Percentiles rank a stretch among this genome's conserved stretches.
Conservation (phyloP, 2,797 vertebrate species). For the Gila robusta region DNA sequence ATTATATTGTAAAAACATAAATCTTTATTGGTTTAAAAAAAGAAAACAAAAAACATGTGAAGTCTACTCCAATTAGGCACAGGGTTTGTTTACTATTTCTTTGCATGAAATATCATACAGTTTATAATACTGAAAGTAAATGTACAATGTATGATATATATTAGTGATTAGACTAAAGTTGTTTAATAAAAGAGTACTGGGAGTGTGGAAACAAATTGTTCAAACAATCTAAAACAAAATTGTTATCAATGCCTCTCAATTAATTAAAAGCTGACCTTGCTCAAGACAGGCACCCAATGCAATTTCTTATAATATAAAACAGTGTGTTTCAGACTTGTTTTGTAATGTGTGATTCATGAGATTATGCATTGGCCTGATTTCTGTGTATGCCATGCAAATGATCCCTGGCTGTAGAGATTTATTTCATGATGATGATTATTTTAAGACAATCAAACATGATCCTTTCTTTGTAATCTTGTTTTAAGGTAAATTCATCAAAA, state of each 20-base stretch:
- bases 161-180: background rate
- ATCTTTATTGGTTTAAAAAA: background rate
- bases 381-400: slow-evolving; percentile 26
- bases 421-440: slow-evolving; percentile 70
- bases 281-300: background rate
- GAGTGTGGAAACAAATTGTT: background rate
- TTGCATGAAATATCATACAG: background rate
- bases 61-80: background rate
- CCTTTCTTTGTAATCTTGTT: slow-evolving; percentile 80
- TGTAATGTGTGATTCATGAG: slow-evolving; percentile 1
- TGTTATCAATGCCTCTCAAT: background rate
- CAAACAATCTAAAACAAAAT: background rate
- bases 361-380: slow-evolving; percentile 58
- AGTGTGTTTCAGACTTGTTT: slow-evolving; percentile 9
- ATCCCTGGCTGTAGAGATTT: slow-evolving; percentile 59
- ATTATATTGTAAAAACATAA: background rate
- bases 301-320: background rate
- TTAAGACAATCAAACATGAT: slow-evolving; percentile 80
- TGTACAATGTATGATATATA: background rate
- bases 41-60: too few relatives aligned
- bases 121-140: background rate
- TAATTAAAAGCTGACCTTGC: background rate
- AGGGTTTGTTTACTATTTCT: background rate
- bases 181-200: background rate
- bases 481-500: slow-evolving; percentile 73